Conservation (phyloP, 2,113 vertebrate species). For the Irena cyanogastra region DNA sequence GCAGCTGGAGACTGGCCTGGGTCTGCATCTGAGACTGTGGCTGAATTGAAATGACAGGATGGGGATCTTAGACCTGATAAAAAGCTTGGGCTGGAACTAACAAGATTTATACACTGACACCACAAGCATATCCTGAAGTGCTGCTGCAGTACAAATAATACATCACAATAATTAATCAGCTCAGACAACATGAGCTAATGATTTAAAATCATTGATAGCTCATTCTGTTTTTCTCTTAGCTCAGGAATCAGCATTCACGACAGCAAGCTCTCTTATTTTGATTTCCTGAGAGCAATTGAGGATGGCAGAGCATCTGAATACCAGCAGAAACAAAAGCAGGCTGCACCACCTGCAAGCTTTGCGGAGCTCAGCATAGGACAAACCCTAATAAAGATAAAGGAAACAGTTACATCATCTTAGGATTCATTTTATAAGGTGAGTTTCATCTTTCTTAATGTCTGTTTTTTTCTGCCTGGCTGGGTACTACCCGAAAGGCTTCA, state of each 20-base stretch:
- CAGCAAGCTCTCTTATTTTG: slow-evolving; percentile 62
- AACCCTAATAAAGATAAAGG: slow-evolving; percentile 47
- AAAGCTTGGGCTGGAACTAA: not conserved
- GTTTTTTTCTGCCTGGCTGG: not conserved
- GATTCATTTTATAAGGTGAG: slow-evolving; percentile 58
- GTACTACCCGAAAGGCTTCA: not conserved
- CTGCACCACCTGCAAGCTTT: slow-evolving; percentile 29
- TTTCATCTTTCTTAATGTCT: not conserved
- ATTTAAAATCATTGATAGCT: slow-evolving; percentile 4
- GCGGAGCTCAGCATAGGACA: slow-evolving; percentile 32
- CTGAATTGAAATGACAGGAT: not conserved
- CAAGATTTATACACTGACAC: not conserved
- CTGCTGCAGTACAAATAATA: not conserved
- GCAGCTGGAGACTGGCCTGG: not conserved
- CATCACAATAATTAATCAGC: not conserved
- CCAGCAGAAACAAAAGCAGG: not conserved
- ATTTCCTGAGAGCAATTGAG: slow-evolving; percentile 69
- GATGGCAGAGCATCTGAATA: slow-evolving; percentile 2
- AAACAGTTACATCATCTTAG: slow-evolving; percentile 23
- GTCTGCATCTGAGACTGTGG: not conserved
- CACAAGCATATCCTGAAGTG: not conserved
- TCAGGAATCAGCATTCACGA: slow-evolving; percentile 57
- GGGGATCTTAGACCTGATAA: not conserved
- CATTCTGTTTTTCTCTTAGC: slow-evolving; percentile 45
- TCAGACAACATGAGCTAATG: not conserved